These are phyloP conservation scores for Amblyjoppa proteus DNA, from an alignment of 2,888 invertebrate genomes.

Conservation along the genomic window DNA sequence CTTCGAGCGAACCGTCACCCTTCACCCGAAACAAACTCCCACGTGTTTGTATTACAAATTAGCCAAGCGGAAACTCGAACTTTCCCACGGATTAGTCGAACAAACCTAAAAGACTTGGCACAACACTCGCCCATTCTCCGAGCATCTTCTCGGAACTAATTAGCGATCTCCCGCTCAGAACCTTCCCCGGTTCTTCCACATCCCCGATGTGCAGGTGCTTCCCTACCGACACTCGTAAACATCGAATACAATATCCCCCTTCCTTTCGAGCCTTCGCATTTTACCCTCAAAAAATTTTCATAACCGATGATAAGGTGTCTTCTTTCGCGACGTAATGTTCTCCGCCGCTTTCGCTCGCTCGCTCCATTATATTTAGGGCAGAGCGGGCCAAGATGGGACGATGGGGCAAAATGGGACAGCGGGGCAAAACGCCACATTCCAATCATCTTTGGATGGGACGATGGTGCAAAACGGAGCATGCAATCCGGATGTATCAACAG, in stretches of 20 bases:
- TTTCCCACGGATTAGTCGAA: slow-evolving; percentile 66
- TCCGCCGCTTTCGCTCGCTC: slow-evolving; percentile 16
- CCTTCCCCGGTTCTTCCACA: neutral
- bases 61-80: slow-evolving; percentile 57
- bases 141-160: slow-evolving; percentile 27
- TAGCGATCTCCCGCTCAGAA: slow-evolving; percentile 39
- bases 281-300: slow-evolving; percentile 55
- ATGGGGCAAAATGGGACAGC: too few species aligned
- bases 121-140: neutral
- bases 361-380: neutral
- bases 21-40: slow-evolving; percentile 2
- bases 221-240: slow-evolving; percentile 6
- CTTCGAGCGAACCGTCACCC: neutral
- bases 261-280: slow-evolving; percentile 43
- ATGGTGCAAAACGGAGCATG: too few species aligned
- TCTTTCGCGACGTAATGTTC: slow-evolving; percentile 49
- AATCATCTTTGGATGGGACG: too few species aligned
- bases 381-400: too few species aligned
- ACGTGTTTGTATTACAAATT: slow-evolving; percentile 64
- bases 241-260: slow-evolving; percentile 25
- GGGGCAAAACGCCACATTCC: too few species aligned
- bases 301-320: slow-evolving; percentile 38
- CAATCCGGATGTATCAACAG: too few species aligned
- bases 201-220: neutral
- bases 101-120: slow-evolving; percentile 51